Base-by-base conservation (phyloP, 2,888 invertebrate species). In the Galerucella pusilla region DNA sequence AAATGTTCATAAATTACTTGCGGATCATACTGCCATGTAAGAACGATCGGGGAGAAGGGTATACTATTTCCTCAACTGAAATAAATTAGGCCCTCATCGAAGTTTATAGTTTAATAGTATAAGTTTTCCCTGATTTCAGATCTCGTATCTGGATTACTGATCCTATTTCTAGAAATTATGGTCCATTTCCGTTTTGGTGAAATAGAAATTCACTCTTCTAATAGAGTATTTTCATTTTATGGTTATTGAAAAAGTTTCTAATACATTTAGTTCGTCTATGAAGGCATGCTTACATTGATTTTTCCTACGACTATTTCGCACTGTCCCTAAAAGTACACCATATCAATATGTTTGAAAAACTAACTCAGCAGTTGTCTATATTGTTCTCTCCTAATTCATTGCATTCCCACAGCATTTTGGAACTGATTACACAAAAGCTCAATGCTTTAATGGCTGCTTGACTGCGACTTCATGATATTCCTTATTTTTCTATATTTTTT, bases 41-140 rank as follows among this genome's bases (percentile, higher is more conserved):
- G 3, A 20, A 57, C 57, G 16, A 57, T 57, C 20, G 16, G 57
- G 7, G 9, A 16, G 16, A 20, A 11, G 57, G 45, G 45, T 46
- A 11, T 10, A 45, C 35, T 61, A 45, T 45, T 63, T 16, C 46
- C 11, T 46, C 9, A 45, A 46, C 65, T 46, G n/a, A 35, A 71
- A 65, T 65, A 71, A 71, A 71, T 71, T 59, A 71, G 11, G 49
- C 25, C 71, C 71, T 64, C 16, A 57, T 71, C 71, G 52, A 70
- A 71, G 71, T 71, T 71, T 59, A 71, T 71, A 71, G 71, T 71
- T 71, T 71, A 71, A 71, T 71, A 71, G 71, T 65, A 46, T 57
- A 71, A 71, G 71, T 71, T 71, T 65, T 16, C 46, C 16, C 25
- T 65, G 63, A 71, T 71, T 65, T 65, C 46, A 65, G 71, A 65